Conservation (phyloP, 2,888 invertebrate species). For the Cacoxenus indagator region DNA sequence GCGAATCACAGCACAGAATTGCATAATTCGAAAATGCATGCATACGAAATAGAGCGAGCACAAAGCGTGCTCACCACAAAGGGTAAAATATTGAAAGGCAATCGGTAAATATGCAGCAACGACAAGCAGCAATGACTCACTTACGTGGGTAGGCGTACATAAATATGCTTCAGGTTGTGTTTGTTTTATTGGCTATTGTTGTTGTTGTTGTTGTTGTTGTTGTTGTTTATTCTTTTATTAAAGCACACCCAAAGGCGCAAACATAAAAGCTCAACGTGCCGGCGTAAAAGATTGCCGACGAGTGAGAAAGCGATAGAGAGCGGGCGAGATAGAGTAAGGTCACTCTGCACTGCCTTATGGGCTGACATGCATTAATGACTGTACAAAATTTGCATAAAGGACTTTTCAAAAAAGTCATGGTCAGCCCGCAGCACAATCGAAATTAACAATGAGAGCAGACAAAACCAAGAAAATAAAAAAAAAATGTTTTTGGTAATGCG, state of each 20-base stretch:
- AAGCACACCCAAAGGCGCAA: not conserved
- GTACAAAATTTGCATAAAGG: not conserved
- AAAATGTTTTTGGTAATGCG: too few relatives aligned
- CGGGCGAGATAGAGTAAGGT: not conserved
- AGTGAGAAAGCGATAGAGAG: not conserved
- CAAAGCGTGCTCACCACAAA: too few relatives aligned
- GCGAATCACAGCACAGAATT: too few relatives aligned
- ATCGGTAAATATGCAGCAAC: not conserved
- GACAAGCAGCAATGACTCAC: not conserved
- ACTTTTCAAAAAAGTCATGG: not conserved
- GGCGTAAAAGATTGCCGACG: not conserved
- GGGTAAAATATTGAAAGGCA: not conserved
- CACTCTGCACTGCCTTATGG: not conserved
- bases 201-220: not conserved
- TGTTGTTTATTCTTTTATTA: not conserved
- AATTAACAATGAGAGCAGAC: not conserved
- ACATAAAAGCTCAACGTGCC: too few relatives aligned
- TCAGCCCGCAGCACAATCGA: not conserved
- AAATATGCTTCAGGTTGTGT: not conserved
- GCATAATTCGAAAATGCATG: not conserved
- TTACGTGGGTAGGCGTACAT: too few relatives aligned
- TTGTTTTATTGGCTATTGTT: not conserved
- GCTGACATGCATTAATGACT: not conserved
- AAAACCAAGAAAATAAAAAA: not conserved
- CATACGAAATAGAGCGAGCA: not conserved